Conservation (phyloP, 2,888 invertebrate species). For the Eumerus sabulonum region DNA sequence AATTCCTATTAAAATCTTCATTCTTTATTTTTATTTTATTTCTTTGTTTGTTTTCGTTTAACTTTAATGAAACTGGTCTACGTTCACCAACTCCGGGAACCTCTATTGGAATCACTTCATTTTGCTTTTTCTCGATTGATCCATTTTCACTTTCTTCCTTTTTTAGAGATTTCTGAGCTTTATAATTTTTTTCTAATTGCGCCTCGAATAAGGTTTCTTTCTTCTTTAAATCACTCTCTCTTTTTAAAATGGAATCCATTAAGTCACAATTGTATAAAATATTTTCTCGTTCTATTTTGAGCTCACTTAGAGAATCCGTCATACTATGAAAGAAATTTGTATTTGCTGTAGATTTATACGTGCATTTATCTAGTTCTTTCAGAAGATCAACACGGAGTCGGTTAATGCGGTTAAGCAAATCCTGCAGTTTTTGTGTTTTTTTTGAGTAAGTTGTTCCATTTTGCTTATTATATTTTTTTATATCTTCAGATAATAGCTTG, state of each 20-base stretch:
- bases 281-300: constrained; percentile 73
- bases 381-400: constrained; percentile 73
- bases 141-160: constrained; percentile 3
- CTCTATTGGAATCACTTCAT: too few species aligned
- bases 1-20: too few species aligned
- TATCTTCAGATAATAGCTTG: constrained; percentile 74
- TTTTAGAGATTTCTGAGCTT: constrained; percentile 67
- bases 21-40: too few species aligned
- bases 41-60: too few species aligned
- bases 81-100: too few species aligned
- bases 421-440: constrained; percentile 72
- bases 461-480: constrained; percentile 70
- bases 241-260: constrained; percentile 55
- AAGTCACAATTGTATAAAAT: constrained; percentile 69
- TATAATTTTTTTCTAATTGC: constrained; percentile 71
- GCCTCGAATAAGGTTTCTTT: constrained; percentile 73
- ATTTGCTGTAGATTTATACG: constrained; percentile 25
- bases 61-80: too few species aligned
- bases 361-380: constrained; percentile 72
- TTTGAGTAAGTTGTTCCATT: constrained; percentile 55
- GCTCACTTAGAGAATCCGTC: constrained; percentile 71
- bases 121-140: too few species aligned
- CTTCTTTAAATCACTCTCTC: constrained; percentile 73
- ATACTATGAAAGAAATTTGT: constrained; percentile 41
- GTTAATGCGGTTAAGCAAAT: constrained; percentile 74